phyloP scores from a whole-genome alignment of 2,113 vertebrate genomes.

The Clupea harengus region DNA sequence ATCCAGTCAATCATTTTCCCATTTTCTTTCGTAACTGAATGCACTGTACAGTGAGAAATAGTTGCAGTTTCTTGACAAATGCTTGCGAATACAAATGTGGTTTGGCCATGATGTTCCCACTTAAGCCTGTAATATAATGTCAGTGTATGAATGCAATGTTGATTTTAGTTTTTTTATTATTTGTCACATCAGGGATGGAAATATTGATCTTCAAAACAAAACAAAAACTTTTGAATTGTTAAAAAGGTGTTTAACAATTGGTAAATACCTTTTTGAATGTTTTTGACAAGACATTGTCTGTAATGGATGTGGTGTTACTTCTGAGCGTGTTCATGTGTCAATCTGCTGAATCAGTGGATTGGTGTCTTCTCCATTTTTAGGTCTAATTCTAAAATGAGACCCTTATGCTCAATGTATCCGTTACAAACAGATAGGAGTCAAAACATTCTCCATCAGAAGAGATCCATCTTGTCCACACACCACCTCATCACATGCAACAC shows the following conservation, averaged over 20 bases:
- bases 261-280: background rate
- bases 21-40: conserved; percentile 35
- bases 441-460: background rate
- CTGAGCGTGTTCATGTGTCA: background rate
- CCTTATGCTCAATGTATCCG: background rate
- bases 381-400: background rate
- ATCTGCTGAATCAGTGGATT: conserved; percentile 13
- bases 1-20: conserved; percentile 49
- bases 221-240: background rate
- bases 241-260: background rate
- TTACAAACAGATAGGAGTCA: background rate
- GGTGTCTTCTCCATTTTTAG: background rate
- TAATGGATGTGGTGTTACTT: conserved; percentile 5
- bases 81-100: background rate
- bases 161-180: background rate
- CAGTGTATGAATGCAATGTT: conserved; percentile 5
- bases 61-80: background rate
- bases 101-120: background rate
- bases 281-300: background rate
- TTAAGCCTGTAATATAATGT: conserved; percentile 9
- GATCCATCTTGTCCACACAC: background rate
- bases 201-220: background rate
- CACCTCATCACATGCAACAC: conserved; percentile 11
- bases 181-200: background rate
- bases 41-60: conserved; percentile 29